Percentiles rank a stretch among this genome's conserved stretches.
Evolutionary conservation across 2,888 invertebrate genomes (phyloP).

Genomic region (Xylota sylvarum): DNA sequence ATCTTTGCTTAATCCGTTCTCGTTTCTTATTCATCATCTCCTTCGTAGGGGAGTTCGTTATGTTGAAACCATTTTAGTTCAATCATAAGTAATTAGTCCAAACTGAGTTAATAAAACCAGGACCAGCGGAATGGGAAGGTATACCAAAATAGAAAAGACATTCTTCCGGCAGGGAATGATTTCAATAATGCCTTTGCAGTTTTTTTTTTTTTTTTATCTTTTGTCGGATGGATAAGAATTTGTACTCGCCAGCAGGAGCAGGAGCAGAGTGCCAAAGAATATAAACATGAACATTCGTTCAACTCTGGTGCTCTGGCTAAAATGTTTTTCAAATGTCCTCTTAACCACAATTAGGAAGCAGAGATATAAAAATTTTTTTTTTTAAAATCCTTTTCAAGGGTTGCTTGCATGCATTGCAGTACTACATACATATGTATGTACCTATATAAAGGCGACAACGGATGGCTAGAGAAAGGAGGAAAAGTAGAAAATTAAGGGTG

Average conservation of each 20-base stretch:
- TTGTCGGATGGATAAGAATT: background rate
- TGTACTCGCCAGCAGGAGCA: slow-evolving; percentile 1
- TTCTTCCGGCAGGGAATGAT: slow-evolving; percentile 38
- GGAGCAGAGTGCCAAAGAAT: slow-evolving; percentile 8
- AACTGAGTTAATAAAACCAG: slow-evolving; percentile 64
- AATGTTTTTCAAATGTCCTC: slow-evolving; percentile 54
- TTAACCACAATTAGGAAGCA: slow-evolving; percentile 57
- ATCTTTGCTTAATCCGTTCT: slow-evolving; percentile 19
- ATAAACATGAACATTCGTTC: slow-evolving; percentile 48
- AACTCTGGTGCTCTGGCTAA: slow-evolving; percentile 35
- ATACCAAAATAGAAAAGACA: slow-evolving; percentile 28
- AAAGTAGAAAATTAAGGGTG: slow-evolving; percentile 62
- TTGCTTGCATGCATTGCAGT: slow-evolving; percentile 19
- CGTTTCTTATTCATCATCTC: background rate
- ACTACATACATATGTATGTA: background rate
- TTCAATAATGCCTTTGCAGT: slow-evolving; percentile 45
- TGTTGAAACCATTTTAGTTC: slow-evolving; percentile 69
- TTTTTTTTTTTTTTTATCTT: slow-evolving; percentile 5
- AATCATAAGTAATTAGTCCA: slow-evolving; percentile 76
- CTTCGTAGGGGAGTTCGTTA: slow-evolving; percentile 42
- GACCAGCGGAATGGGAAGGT: background rate
- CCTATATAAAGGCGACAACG: background rate
- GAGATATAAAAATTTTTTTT: slow-evolving; percentile 1
- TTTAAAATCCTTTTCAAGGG: slow-evolving; percentile 37
- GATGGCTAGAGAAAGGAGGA: slow-evolving; percentile 26